Evolutionary conservation across 2,797 vertebrate species (phyloP).

Genomic region (Alfaro cultratus): DNA sequence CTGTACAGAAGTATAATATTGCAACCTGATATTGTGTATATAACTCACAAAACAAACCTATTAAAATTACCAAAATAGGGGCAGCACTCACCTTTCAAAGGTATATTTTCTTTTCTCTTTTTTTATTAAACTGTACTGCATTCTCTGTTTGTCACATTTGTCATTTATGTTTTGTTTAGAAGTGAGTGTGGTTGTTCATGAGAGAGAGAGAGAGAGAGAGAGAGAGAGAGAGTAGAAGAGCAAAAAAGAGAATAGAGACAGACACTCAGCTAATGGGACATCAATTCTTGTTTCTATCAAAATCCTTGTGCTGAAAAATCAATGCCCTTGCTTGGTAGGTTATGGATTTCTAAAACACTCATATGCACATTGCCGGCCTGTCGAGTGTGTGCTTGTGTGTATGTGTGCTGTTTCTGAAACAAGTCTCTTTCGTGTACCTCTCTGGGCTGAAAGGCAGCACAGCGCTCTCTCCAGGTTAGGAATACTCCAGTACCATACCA

Average conservation of each 20-base stretch:
- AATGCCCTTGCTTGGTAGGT: slow-evolving; percentile 69
- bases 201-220: slow-evolving; percentile 37
- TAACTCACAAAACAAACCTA: slow-evolving; percentile 77
- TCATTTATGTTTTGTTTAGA: slow-evolving; percentile 49
- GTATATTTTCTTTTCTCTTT: slow-evolving; percentile 49
- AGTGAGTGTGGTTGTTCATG: slow-evolving; percentile 1
- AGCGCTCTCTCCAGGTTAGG: slow-evolving; percentile 42
- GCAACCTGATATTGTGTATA: slow-evolving; percentile 88
- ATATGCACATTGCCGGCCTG: slow-evolving; percentile 56
- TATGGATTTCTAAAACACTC: slow-evolving; percentile 73
- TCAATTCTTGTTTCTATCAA: slow-evolving; percentile 71
- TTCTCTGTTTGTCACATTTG: slow-evolving; percentile 46
- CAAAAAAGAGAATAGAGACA: slow-evolving; percentile 61
- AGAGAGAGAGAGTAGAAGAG: slow-evolving; percentile 29
- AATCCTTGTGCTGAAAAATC: slow-evolving; percentile 68
- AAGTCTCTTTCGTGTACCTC: slow-evolving; percentile 59
- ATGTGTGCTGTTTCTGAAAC: slow-evolving; percentile 48
- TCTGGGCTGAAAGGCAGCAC: slow-evolving; percentile 40
- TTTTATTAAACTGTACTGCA: slow-evolving; percentile 52
- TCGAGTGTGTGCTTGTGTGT: slow-evolving; percentile 38
- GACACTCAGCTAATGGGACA: slow-evolving; percentile 67
- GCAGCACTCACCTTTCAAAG: slow-evolving; percentile 59
- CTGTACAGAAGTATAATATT: slow-evolving; percentile 84
- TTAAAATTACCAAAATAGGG: slow-evolving; percentile 63
- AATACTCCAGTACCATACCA: slow-evolving; percentile 30